These are phyloP conservation scores for Zaprionus davidi DNA, from an alignment of 1,140 invertebrate species.

Conservation along the genomic window DNA sequence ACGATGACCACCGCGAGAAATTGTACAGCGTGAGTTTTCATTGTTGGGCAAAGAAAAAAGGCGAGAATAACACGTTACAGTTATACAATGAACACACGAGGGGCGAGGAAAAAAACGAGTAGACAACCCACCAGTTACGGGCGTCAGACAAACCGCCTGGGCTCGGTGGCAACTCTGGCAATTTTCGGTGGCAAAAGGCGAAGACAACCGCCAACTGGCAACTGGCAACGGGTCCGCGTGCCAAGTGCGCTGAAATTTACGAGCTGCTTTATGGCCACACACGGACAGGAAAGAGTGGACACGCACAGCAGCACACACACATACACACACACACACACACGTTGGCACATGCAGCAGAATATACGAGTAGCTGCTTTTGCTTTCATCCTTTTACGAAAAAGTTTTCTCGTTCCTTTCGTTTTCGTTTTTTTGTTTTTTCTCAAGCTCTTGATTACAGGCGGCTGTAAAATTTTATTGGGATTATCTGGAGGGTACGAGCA, in stretches of 20 bases:
- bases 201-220: slow-evolving; percentile 36
- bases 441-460: slow-evolving; percentile 45
- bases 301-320: slow-evolving; percentile 18
- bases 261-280: slow-evolving; percentile 71
- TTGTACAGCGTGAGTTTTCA: slow-evolving; percentile 53
- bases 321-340: slow-evolving; percentile 7
- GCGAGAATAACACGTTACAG: slow-evolving; percentile 31
- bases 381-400: slow-evolving; percentile 29
- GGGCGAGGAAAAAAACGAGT: slow-evolving; percentile 8
- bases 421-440: slow-evolving; percentile 15
- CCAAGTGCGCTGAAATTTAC: slow-evolving; percentile 68
- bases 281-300: slow-evolving; percentile 49
- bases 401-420: slow-evolving; percentile 21
- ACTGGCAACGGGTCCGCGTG: slow-evolving; percentile 36
- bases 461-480: slow-evolving; percentile 49
- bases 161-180: slow-evolving; percentile 39
- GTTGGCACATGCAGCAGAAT: slow-evolving; percentile 26
- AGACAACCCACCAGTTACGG: slow-evolving; percentile 13
- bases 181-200: slow-evolving; percentile 32
- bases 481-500: slow-evolving; percentile 26
- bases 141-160: slow-evolving; percentile 5
- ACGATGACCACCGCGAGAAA: slow-evolving; percentile 52
- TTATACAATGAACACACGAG: slow-evolving; percentile 48
- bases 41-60: slow-evolving; percentile 32
- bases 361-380: slow-evolving; percentile 28